Conservation (phyloP, 92 coral and sea anemone species). For the Epizoanthus ramosus region DNA sequence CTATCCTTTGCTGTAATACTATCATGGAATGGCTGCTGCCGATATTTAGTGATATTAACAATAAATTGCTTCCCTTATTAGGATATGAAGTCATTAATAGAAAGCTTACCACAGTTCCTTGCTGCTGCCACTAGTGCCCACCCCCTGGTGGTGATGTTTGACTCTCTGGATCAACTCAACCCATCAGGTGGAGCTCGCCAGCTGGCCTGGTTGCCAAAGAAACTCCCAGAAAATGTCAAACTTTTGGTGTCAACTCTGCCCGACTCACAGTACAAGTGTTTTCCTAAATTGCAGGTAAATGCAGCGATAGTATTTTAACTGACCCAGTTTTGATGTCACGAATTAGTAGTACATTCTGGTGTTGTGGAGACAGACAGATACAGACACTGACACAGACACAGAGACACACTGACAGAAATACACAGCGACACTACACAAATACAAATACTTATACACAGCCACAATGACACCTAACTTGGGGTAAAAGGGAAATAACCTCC, state of each 20-base stretch:
- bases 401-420: too few species aligned
- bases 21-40: too few species aligned
- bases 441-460: too few species aligned
- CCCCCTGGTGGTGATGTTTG: slow-evolving; percentile 72
- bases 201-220: slow-evolving; percentile 76
- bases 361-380: too few species aligned
- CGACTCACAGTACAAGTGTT: slow-evolving; percentile 69
- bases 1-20: background rate
- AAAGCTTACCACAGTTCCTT: slow-evolving; percentile 59
- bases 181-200: slow-evolving; percentile 72
- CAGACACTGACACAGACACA: too few species aligned
- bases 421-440: too few species aligned
- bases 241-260: slow-evolving; percentile 84
- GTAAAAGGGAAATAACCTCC: too few species aligned
- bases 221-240: slow-evolving; percentile 76
- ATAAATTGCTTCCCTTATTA: background rate
- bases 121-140: slow-evolving; percentile 65
- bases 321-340: background rate
- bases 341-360: background rate
- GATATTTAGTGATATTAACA: too few species aligned
- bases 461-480: too few species aligned
- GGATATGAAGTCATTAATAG: slow-evolving; percentile 66
- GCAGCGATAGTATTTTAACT: background rate
- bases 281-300: slow-evolving; percentile 71
- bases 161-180: slow-evolving; percentile 80